Evolutionary conservation across 1,140 invertebrate species (phyloP).

Genomic region (Rhyacophila brunnea): DNA sequence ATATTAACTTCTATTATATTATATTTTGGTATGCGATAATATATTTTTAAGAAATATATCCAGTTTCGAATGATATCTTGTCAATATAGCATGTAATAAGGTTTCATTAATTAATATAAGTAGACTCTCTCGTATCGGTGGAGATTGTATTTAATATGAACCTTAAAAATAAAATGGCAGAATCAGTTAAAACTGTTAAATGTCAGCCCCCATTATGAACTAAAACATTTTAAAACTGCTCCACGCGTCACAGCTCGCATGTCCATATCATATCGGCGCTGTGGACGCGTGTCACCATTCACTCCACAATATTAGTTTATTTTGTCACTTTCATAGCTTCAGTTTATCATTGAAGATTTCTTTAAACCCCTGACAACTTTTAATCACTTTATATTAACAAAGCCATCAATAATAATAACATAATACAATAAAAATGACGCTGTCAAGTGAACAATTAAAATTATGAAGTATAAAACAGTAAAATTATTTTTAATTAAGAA

Average conservation of each 20-base stretch:
- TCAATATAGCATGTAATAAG: slow-evolving; percentile 2
- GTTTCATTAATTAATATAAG: background rate
- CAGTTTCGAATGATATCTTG: slow-evolving; percentile 30
- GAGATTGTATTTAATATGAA: slow-evolving; percentile 20
- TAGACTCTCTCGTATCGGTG: slow-evolving; percentile 17
- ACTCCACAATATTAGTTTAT: no score
- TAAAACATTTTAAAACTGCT: no score
- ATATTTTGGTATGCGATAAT: slow-evolving; percentile 31
- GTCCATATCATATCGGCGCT: no score
- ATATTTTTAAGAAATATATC: slow-evolving; percentile 32
- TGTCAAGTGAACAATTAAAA: background rate
- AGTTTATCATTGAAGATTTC: no score
- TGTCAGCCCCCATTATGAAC: background rate
- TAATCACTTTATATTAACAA: no score
- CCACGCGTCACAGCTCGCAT: no score
- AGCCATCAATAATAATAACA: no score
- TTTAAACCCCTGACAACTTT: no score
- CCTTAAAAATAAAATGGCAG: slow-evolving; percentile 34
- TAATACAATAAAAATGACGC: no score
- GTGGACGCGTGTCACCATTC: no score
- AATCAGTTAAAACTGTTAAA: slow-evolving; percentile 7
- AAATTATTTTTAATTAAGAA: slow-evolving; percentile 18
- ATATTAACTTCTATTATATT: slow-evolving; percentile 19
- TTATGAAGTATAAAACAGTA: background rate
- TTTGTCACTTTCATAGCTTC: no score